Conservation (phyloP, 2,888 invertebrate genomes). For the Cephus spinipes region DNA sequence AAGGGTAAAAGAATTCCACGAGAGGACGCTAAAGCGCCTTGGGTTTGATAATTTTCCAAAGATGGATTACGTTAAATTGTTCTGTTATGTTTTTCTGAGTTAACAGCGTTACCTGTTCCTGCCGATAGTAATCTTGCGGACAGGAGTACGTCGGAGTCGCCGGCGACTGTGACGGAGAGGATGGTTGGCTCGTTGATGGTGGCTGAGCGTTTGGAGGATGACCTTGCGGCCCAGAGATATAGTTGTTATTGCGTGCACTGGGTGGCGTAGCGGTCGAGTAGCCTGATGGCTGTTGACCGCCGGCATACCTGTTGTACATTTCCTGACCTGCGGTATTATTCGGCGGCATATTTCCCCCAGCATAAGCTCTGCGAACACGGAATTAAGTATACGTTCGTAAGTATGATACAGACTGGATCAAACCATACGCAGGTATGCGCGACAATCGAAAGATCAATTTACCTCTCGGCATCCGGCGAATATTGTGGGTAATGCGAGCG, state of each 20-base stretch:
- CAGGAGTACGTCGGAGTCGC: constrained; percentile 68
- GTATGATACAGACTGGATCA: not conserved
- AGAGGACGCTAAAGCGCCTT: not conserved
- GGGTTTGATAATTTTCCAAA: not conserved
- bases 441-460: constrained; percentile 17
- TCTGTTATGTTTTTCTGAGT: not conserved
- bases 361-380: constrained; percentile 58
- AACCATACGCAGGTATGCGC: not conserved
- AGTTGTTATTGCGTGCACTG: constrained; percentile 64
- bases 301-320: constrained; percentile 64
- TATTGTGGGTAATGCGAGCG: constrained; percentile 67
- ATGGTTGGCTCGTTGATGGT: constrained; percentile 81
- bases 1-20: not conserved
- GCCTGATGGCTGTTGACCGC: constrained; percentile 58
- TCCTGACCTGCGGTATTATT: constrained; percentile 62
- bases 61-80: not conserved
- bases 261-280: constrained; percentile 56
- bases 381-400: not conserved
- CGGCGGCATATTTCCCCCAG: constrained; percentile 59
- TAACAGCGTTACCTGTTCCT: constrained; percentile 71
- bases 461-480: constrained; percentile 64
- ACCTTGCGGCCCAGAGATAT: constrained; percentile 71
- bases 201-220: constrained; percentile 70
- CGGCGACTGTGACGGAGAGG: constrained; percentile 80
- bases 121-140: constrained; percentile 68